Evolutionary conservation across 2,797 vertebrate species (phyloP).

Genomic region (Acipenser transmontanus): DNA sequence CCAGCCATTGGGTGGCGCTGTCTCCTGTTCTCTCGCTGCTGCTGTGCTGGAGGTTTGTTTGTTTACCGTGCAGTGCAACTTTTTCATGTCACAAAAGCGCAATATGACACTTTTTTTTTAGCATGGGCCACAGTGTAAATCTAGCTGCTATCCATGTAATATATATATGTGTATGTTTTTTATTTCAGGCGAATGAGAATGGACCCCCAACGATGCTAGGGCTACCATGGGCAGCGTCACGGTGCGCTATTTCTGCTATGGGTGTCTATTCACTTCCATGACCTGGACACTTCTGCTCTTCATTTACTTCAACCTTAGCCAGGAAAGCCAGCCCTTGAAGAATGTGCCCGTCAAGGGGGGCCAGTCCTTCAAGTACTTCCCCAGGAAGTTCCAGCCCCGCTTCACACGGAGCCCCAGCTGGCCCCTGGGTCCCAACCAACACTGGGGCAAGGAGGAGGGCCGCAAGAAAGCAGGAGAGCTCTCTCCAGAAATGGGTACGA

Average conservation of each 20-base stretch:
- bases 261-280: slow-evolving; percentile 86
- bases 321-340: slow-evolving; percentile 67
- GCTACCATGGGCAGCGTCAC: slow-evolving; percentile 88
- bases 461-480: slow-evolving; percentile 47
- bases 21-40: too few relatives aligned
- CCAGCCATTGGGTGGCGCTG: too few relatives aligned
- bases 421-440: slow-evolving; percentile 28
- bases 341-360: slow-evolving; percentile 80
- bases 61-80: background rate
- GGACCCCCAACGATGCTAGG: slow-evolving; percentile 61
- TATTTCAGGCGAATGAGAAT: slow-evolving; percentile 66
- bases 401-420: slow-evolving; percentile 55
- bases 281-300: slow-evolving; percentile 90
- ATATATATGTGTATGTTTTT: background rate
- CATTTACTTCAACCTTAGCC: slow-evolving; percentile 86
- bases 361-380: slow-evolving; percentile 55
- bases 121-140: background rate
- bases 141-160: background rate
- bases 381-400: slow-evolving; percentile 67
- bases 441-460: slow-evolving; percentile 3
- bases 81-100: too few relatives aligned
- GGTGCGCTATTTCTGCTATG: slow-evolving; percentile 92
- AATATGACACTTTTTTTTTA: background rate
- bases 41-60: background rate
- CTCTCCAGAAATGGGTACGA: slow-evolving; percentile 86